Evolutionary conservation across 2,888 invertebrate genomes (phyloP).

Genomic region (Tupiocoris notatus): DNA sequence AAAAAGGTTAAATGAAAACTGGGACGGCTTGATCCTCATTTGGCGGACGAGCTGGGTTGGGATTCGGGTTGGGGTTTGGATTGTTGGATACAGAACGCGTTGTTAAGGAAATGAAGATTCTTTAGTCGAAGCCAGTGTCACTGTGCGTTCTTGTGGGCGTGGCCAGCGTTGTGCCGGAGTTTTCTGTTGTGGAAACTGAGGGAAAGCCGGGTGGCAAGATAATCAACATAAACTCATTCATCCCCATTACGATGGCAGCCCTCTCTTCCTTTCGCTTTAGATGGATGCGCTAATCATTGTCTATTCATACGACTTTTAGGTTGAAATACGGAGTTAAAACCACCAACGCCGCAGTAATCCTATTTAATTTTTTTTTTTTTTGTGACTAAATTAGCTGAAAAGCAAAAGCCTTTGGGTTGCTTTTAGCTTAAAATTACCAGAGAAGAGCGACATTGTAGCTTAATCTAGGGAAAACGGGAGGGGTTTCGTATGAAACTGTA

Average conservation of each 20-base stretch:
- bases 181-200: not conserved
- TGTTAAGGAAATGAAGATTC: not conserved
- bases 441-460: too few species aligned
- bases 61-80: not conserved
- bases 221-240: constrained; percentile 30
- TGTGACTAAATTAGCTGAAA: too few species aligned
- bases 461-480: too few species aligned
- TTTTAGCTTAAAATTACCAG: too few species aligned
- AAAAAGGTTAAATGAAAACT: not conserved
- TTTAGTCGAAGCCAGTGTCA: not conserved
- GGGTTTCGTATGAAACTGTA: too few species aligned
- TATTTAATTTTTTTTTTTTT: too few species aligned
- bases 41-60: not conserved
- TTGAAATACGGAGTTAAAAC: too few species aligned
- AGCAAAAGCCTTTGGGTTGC: too few species aligned
- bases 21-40: not conserved
- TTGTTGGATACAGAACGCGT: not conserved
- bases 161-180: not conserved
- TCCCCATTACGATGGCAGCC: constrained; percentile 1
- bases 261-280: not conserved
- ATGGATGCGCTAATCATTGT: not conserved
- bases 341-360: too few species aligned
- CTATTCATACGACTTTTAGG: not conserved
- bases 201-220: not conserved
- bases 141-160: not conserved